Evolutionary conservation across 1,140 invertebrate species (phyloP).

Genomic region (Danaus plexippus): DNA sequence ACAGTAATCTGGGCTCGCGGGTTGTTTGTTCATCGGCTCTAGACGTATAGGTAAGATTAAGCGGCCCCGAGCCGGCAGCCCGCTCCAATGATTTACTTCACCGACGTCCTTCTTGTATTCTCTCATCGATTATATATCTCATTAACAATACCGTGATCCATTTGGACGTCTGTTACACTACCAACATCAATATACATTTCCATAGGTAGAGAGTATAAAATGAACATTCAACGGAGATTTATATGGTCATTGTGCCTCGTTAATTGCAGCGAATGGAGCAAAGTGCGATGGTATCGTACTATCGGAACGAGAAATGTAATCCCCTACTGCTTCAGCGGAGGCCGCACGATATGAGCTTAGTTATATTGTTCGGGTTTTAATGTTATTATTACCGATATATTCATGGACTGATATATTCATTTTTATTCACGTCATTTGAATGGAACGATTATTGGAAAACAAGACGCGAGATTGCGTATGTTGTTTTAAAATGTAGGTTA

Average conservation of each 20-base stretch:
- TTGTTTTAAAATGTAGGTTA: too few species aligned
- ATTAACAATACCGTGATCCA: constrained; percentile 14
- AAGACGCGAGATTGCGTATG: too few species aligned
- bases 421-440: too few species aligned
- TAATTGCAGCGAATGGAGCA: constrained; percentile 64
- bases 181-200: constrained; percentile 11
- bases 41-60: constrained; percentile 69
- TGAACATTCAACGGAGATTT: constrained; percentile 61
- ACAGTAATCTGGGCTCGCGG: constrained; percentile 65
- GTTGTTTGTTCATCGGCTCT: constrained; percentile 68
- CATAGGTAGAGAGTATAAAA: constrained; percentile 34
- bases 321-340: constrained; percentile 32
- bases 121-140: constrained; percentile 37
- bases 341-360: constrained; percentile 18
- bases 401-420: too few species aligned
- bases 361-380: constrained; percentile 3
- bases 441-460: too few species aligned
- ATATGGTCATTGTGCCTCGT: constrained; percentile 63
- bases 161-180: constrained; percentile 2
- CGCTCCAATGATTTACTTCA: constrained; percentile 33
- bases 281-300: constrained; percentile 54
- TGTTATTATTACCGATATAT: constrained; percentile 4
- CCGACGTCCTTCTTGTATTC: constrained; percentile 32
- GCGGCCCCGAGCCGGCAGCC: constrained; percentile 37
- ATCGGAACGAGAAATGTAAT: constrained; percentile 53